A percentile compares a stretch with the other conserved stretches of the same genome.
Evolutionary conservation across 2,888 invertebrate genomes (phyloP).

Genomic region (Tholera decimalis): DNA sequence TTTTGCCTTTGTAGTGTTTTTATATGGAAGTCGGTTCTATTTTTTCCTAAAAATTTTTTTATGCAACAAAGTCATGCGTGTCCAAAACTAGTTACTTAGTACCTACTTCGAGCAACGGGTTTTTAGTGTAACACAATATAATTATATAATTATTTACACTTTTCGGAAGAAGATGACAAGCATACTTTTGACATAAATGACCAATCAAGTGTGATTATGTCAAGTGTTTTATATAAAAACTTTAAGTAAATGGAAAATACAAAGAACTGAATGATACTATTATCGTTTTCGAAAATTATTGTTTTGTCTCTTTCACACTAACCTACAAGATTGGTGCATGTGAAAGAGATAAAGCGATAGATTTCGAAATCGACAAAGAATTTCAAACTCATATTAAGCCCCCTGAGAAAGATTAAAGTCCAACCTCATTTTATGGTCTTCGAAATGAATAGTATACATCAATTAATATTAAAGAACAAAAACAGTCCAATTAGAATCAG

Average conservation of each 20-base stretch:
- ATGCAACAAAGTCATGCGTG: slow-evolving; percentile 30
- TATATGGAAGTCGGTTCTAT: no score
- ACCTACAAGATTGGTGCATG: no score
- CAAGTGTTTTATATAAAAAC: slow-evolving; percentile 1
- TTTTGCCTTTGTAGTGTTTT: no score
- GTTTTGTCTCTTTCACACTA: no score
- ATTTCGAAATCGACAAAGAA: no score
- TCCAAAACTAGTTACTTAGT: slow-evolving; percentile 14
- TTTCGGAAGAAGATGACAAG: slow-evolving; percentile 21
- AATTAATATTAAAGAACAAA: slow-evolving; percentile 25
- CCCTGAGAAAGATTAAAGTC: slow-evolving; percentile 21
- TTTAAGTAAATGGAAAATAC: background rate
- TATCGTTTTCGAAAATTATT: no score
- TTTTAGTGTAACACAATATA: slow-evolving; percentile 11
- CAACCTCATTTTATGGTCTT: slow-evolving; percentile 5
- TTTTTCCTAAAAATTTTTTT: no score
- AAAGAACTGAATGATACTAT: no score
- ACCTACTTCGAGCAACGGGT: slow-evolving; percentile 14
- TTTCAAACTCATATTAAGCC: no score
- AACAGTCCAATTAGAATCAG: slow-evolving; percentile 43
- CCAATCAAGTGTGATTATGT: slow-evolving; percentile 32
- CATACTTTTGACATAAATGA: slow-evolving; percentile 28
- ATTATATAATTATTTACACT: slow-evolving; percentile 11
- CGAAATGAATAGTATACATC: slow-evolving; percentile 23
- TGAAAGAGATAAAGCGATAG: no score